Conservation (phyloP, 1,140 invertebrate genomes). For the Zaprionus africanus region DNA sequence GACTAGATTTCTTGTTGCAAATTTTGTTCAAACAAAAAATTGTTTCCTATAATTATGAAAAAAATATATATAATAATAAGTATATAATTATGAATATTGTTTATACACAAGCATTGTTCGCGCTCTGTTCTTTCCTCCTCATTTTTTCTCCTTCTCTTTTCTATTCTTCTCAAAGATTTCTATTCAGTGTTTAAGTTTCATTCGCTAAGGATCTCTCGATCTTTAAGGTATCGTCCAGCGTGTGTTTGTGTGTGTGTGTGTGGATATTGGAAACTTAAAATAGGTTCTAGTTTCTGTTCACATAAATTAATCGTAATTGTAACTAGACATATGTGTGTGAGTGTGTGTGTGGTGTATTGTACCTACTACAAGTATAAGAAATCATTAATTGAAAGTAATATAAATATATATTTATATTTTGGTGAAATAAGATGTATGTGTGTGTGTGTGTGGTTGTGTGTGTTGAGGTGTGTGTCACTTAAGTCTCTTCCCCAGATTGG, state of each 20-base stretch:
- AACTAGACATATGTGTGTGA: slow-evolving; percentile 31
- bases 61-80: slow-evolving; percentile 54
- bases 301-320: slow-evolving; percentile 43
- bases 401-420: slow-evolving; percentile 24
- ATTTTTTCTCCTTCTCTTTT: slow-evolving; percentile 8
- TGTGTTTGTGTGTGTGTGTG: slow-evolving; percentile 12
- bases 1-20: slow-evolving; percentile 80
- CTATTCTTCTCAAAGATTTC: slow-evolving; percentile 9
- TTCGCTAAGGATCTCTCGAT: slow-evolving; percentile 34
- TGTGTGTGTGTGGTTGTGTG: background rate
- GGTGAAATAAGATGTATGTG: slow-evolving; percentile 30
- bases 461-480: slow-evolving; percentile 9
- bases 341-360: slow-evolving; percentile 19
- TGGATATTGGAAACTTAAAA: slow-evolving; percentile 35
- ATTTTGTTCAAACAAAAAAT: slow-evolving; percentile 78
- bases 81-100: slow-evolving; percentile 42
- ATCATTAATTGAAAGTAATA: slow-evolving; percentile 38
- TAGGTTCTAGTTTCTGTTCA: slow-evolving; percentile 11
- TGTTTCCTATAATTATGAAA: slow-evolving; percentile 64
- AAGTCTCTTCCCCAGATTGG: slow-evolving; percentile 26
- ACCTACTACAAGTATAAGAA: slow-evolving; percentile 39
- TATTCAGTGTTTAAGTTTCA: slow-evolving; percentile 3
- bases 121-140: slow-evolving; percentile 23
- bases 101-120: slow-evolving; percentile 52
- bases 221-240: slow-evolving; percentile 34